These are phyloP conservation scores for Grantiella picta DNA, from an alignment of 2,113 vertebrate genomes.

Conservation along the genomic window DNA sequence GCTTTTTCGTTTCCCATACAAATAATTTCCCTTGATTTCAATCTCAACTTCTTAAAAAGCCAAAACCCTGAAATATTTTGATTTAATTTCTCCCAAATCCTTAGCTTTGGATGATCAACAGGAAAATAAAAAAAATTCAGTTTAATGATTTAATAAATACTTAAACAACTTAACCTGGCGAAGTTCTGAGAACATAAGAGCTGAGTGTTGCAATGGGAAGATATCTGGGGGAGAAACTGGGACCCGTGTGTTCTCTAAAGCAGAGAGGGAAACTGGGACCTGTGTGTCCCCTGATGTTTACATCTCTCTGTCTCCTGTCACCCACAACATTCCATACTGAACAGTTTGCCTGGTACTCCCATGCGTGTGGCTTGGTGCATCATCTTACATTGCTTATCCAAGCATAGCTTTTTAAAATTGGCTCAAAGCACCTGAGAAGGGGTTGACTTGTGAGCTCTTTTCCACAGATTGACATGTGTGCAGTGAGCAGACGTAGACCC, in stretches of 20 bases:
- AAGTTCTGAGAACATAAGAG: not conserved
- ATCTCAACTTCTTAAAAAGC: not conserved
- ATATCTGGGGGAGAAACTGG: not conserved
- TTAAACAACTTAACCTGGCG: not conserved
- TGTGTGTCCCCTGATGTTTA: not conserved
- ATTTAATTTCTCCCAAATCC: not conserved
- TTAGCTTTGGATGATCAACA: not conserved
- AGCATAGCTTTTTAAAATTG: not conserved
- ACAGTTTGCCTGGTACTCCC: not conserved
- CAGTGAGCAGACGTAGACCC: not conserved
- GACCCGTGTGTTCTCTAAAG: not conserved
- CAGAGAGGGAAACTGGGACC: not conserved
- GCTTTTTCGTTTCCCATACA: not conserved
- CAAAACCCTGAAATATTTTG: not conserved
- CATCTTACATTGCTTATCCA: not conserved
- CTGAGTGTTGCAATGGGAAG: not conserved
- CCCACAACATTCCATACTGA: not conserved
- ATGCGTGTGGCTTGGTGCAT: not conserved
- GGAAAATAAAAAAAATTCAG: not conserved
- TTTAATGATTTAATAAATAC: not conserved
- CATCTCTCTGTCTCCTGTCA: not conserved
- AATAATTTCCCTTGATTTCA: not conserved
- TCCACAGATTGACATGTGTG: not conserved
- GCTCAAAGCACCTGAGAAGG: not conserved
- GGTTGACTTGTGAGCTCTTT: not conserved